These are phyloP conservation scores for Varanus komodoensis DNA, from an alignment of 2,113 vertebrate species.

Conservation along the genomic window DNA sequence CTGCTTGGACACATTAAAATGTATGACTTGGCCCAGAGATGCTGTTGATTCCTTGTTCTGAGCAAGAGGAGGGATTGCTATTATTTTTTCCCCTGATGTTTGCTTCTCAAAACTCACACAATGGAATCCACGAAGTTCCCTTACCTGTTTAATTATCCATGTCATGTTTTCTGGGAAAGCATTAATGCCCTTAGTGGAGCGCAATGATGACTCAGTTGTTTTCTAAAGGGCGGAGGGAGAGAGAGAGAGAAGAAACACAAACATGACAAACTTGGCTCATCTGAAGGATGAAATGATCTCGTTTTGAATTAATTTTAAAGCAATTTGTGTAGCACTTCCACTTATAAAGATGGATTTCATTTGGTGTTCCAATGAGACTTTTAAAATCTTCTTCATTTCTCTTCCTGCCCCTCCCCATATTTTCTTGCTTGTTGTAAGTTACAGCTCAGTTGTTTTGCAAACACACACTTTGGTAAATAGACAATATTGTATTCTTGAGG, in stretches of 20 bases:
- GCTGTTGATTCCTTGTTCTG: not conserved
- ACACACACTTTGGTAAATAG: slow-evolving; percentile 25
- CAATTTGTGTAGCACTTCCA: slow-evolving; percentile 59
- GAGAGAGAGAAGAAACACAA: slow-evolving; percentile 1
- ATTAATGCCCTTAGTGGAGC: slow-evolving; percentile 39
- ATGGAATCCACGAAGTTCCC: slow-evolving; percentile 35
- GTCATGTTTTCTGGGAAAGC: slow-evolving; percentile 50
- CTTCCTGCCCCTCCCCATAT: not conserved
- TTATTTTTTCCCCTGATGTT: not conserved
- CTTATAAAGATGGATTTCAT: slow-evolving; percentile 18
- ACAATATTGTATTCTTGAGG: not conserved
- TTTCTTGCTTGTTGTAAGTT: slow-evolving; percentile 7
- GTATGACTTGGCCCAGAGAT: not conserved
- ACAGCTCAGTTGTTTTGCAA: slow-evolving; percentile 24
- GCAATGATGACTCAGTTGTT: slow-evolving; percentile 41
- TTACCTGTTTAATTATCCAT: slow-evolving; percentile 40
- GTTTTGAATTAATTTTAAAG: slow-evolving; percentile 57
- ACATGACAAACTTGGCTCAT: slow-evolving; percentile 48
- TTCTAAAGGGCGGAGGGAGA: slow-evolving; percentile 24
- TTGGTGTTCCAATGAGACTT: slow-evolving; percentile 45
- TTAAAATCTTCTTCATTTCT: slow-evolving; percentile 12
- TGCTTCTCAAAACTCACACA: slow-evolving; percentile 34
- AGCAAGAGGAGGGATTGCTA: not conserved
- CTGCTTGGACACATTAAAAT: not conserved
- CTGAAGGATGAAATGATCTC: slow-evolving; percentile 49